Evolutionary conservation across 2,113 vertebrate species (phyloP).

Genomic region (Onychostoma macrolepis): DNA sequence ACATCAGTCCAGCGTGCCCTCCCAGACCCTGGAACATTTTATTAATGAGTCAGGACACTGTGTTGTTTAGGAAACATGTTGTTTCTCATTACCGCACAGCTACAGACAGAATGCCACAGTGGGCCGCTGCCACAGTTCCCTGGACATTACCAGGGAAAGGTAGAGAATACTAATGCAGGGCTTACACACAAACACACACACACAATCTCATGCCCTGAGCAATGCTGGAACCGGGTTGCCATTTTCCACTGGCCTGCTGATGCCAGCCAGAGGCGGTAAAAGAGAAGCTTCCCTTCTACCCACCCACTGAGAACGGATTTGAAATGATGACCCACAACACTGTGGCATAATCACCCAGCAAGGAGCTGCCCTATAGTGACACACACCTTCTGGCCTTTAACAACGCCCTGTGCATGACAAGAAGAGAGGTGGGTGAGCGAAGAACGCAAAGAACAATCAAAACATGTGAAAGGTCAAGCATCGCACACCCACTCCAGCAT

Average conservation of each 20-base stretch:
- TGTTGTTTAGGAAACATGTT: constrained; percentile 56
- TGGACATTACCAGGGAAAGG: constrained; percentile 42
- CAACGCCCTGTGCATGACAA: constrained; percentile 58
- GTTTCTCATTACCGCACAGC: constrained; percentile 62
- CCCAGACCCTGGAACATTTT: constrained; percentile 40
- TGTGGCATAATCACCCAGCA: constrained; percentile 58
- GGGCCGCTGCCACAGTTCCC: constrained; percentile 41
- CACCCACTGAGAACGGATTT: background rate
- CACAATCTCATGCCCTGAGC: constrained; percentile 12
- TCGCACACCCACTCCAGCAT: constrained; percentile 26
- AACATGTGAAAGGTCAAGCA: constrained; percentile 38
- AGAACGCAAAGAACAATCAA: constrained; percentile 42
- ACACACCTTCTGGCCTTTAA: constrained; percentile 64
- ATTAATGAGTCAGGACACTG: constrained; percentile 47
- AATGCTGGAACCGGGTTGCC: constrained; percentile 37
- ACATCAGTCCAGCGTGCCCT: constrained; percentile 28
- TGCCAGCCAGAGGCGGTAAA: constrained; percentile 28
- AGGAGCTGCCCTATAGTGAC: constrained; percentile 47
- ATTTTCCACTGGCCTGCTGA: constrained; percentile 35
- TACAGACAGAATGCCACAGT: constrained; percentile 55
- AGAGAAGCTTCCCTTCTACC: background rate
- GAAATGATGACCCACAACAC: constrained; percentile 63
- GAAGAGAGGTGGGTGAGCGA: constrained; percentile 42
- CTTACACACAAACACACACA: constrained; percentile 21
- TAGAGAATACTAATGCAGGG: constrained; percentile 52